Evolutionary conservation across 1,140 invertebrate genomes (phyloP).

Genomic region (Gyrodactylus bullatarudis): DNA sequence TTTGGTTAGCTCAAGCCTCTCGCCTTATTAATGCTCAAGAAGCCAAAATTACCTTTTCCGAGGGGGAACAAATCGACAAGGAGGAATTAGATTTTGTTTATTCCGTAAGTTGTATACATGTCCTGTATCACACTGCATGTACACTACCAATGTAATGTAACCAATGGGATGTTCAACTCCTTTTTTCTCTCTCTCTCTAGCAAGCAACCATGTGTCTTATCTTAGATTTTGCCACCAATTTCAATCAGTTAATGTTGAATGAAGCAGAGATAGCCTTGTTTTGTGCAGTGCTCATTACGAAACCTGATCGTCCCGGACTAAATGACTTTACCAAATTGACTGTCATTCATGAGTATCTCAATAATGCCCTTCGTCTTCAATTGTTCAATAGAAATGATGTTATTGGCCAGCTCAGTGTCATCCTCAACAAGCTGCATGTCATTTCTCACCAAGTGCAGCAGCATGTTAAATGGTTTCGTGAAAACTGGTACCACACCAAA

Average conservation of each 20-base stretch:
- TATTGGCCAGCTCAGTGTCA: background rate
- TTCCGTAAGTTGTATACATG: conserved; percentile 31
- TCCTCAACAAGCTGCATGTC: background rate
- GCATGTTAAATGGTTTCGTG: background rate
- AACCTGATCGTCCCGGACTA: conserved; percentile 22
- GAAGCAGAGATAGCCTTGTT: conserved; percentile 64
- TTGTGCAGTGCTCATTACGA: conserved; percentile 45
- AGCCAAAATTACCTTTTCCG: conserved; percentile 49
- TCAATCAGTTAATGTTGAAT: conserved; percentile 37
- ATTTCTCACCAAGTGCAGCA: background rate
- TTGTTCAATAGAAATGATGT: background rate
- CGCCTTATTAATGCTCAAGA: conserved; percentile 35
- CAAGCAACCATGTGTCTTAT: conserved; percentile 39
- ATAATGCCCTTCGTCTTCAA: background rate
- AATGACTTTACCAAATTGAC: background rate
- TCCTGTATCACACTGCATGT: background rate
- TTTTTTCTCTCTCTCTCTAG: conserved; percentile 14
- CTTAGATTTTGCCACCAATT: conserved; percentile 19
- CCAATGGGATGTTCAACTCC: background rate
- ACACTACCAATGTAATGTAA: background rate
- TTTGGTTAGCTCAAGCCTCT: conserved; percentile 56
- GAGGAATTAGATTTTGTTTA: conserved; percentile 61
- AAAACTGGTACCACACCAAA: background rate
- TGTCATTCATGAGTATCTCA: background rate
- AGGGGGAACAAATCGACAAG: conserved; percentile 47